These are phyloP conservation scores for Cranoglanis bouderius DNA, from an alignment of 2,113 vertebrate species.

Conservation along the genomic window DNA sequence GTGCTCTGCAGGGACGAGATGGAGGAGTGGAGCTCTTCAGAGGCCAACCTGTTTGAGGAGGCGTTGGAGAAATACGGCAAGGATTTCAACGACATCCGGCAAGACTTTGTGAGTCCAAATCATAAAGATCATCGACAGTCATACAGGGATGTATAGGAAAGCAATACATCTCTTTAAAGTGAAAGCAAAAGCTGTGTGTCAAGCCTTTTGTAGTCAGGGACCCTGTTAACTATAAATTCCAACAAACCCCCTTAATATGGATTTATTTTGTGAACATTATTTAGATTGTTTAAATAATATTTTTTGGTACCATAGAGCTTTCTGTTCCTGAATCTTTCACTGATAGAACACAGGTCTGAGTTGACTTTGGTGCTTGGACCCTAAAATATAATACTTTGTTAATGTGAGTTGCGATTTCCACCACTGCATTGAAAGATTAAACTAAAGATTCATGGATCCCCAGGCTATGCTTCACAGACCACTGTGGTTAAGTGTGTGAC, in stretches of 20 bases:
- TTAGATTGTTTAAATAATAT: neutral
- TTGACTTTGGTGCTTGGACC: neutral
- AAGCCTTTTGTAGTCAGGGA: neutral
- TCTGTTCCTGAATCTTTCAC: neutral
- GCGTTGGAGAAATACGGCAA: conserved; percentile 97
- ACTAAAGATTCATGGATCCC: neutral
- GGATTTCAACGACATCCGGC: conserved; percentile 98
- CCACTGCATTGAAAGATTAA: neutral
- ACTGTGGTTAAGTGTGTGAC: neutral
- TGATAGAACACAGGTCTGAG: neutral
- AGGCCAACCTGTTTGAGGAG: conserved; percentile 95
- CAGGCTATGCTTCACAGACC: neutral
- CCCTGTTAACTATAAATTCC: neutral
- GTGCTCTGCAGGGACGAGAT: conserved; percentile 96
- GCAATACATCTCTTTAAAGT: neutral
- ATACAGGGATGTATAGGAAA: neutral
- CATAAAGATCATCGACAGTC: neutral
- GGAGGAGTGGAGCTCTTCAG: conserved; percentile 98
- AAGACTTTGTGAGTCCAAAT: conserved; percentile 91
- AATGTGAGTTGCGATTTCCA: neutral
- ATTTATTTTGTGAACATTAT: neutral
- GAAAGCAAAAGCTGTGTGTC: neutral
- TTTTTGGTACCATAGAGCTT: neutral
- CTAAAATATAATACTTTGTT: neutral
- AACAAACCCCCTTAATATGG: neutral